Conservation (phyloP, 2,113 vertebrate species). For the Cricetomys ansorgei region DNA sequence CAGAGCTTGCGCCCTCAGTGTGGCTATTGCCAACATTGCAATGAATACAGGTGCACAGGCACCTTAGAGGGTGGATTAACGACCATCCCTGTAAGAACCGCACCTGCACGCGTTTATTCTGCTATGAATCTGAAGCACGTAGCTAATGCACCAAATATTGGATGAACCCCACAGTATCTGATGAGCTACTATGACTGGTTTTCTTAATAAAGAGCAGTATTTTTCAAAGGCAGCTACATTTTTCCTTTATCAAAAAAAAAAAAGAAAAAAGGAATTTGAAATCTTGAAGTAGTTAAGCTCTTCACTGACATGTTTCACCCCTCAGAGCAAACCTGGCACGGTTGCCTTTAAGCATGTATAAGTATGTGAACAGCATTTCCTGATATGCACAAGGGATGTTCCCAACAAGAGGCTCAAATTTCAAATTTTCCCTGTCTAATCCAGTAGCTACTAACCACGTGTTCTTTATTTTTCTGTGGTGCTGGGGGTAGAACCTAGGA, state of each 20-base stretch:
- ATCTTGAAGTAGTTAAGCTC: not conserved
- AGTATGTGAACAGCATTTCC: not conserved
- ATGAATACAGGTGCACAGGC: not conserved
- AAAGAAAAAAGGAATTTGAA: not conserved
- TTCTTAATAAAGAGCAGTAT: not conserved
- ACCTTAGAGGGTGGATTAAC: not conserved
- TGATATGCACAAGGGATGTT: not conserved
- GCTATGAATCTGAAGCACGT: not conserved
- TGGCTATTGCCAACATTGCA: not conserved
- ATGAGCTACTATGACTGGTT: not conserved
- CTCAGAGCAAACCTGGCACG: not conserved
- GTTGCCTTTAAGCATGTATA: not conserved
- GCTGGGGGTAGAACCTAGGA: not conserved
- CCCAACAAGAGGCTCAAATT: not conserved
- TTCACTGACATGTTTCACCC: not conserved
- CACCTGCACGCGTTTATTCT: not conserved
- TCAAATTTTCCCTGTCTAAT: not conserved
- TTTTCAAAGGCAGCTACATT: slow-evolving; percentile 1
- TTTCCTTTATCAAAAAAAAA: not conserved
- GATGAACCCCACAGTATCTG: not conserved
- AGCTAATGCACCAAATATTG: not conserved
- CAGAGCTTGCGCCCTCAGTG: too few species aligned
- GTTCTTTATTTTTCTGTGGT: not conserved
- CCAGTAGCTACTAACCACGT: not conserved
- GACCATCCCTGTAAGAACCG: not conserved